These are phyloP conservation scores for Agelas oroides DNA, from an alignment of 37 sponge, comb jelly and placozoan genomes.

Conservation along the genomic window DNA sequence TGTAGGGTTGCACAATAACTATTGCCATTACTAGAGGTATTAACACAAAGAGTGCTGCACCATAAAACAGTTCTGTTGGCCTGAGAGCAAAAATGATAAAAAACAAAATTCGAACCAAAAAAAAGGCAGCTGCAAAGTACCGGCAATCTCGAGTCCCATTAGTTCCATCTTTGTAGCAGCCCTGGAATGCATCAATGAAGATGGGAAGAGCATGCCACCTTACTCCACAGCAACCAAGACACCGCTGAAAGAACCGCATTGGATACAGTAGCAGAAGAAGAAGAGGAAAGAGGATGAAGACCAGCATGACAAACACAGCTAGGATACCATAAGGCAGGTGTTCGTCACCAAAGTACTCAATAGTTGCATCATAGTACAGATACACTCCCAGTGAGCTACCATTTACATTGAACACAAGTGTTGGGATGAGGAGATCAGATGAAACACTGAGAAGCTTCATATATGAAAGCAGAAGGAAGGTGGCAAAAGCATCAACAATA, in stretches of 20 bases:
- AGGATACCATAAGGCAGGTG: conserved; percentile 38
- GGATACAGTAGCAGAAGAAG: conserved; percentile 41
- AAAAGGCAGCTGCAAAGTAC: conserved; percentile 61
- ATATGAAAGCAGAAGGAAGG: conserved; percentile 66
- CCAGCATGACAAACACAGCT: conserved; percentile 4
- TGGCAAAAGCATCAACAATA: conserved; percentile 57
- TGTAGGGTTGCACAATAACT: background rate
- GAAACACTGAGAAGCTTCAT: conserved; percentile 46
- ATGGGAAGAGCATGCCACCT: background rate
- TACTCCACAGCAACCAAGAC: background rate
- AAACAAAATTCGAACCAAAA: conserved; percentile 34
- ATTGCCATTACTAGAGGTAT: background rate
- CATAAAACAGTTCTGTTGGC: background rate
- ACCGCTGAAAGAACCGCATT: conserved; percentile 1
- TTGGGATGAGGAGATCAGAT: conserved; percentile 22
- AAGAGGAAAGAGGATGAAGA: conserved; percentile 38
- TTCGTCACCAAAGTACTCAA: conserved; percentile 20
- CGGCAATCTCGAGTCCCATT: conserved; percentile 44
- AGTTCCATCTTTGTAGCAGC: conserved; percentile 64
- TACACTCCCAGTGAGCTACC: background rate
- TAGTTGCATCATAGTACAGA: conserved; percentile 23
- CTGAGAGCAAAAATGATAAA: conserved; percentile 1
- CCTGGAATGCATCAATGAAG: conserved; percentile 56
- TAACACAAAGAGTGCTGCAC: background rate
- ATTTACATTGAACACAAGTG: background rate